Percentiles rank a stretch among this genome's conserved stretches.
These are phyloP conservation scores for Apaloderma vittatum DNA, from an alignment of 2,113 vertebrate genomes.

Conservation along the genomic window DNA sequence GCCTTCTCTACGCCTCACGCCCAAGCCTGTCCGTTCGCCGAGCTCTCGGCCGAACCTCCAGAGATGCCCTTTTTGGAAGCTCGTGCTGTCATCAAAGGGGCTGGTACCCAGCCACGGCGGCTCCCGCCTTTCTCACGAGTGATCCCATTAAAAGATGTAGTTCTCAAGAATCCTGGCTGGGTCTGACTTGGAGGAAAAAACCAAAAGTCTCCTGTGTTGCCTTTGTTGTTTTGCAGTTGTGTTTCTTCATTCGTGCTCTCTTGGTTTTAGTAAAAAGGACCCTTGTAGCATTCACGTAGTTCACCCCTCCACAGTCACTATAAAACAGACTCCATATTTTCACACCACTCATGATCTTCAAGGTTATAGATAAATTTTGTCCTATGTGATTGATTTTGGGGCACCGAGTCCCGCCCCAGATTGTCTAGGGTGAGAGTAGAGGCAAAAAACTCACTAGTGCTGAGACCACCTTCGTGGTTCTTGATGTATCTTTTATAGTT, in stretches of 20 bases:
- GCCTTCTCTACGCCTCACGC: neutral
- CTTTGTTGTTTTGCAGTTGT: neutral
- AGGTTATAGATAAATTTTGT: conserved; percentile 99
- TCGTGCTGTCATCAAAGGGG: conserved; percentile 43
- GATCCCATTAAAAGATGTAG: conserved; percentile 11
- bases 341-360: conserved; percentile 96
- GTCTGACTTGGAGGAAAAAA: conserved; percentile 66
- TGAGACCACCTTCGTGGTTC: conserved; percentile 89
- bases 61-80: conserved; percentile 49
- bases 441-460: conserved; percentile 92
- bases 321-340: conserved; percentile 99
- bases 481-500: conserved; percentile 98
- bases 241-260: conserved; percentile 26
- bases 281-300: conserved; percentile 64
- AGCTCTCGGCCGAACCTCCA: conserved; percentile 11
- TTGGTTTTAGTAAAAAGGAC: conserved; percentile 78
- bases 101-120: conserved; percentile 17
- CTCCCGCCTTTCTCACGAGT: conserved; percentile 12
- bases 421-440: conserved; percentile 92
- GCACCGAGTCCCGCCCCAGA: conserved; percentile 85
- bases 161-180: conserved; percentile 58
- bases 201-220: conserved; percentile 49
- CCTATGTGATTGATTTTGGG: conserved; percentile 86
- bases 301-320: conserved; percentile 80
- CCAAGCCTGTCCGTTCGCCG: conserved; percentile 39